Conservation (phyloP, 2,113 vertebrate genomes). For the Girardinichthys multiradiatus region DNA sequence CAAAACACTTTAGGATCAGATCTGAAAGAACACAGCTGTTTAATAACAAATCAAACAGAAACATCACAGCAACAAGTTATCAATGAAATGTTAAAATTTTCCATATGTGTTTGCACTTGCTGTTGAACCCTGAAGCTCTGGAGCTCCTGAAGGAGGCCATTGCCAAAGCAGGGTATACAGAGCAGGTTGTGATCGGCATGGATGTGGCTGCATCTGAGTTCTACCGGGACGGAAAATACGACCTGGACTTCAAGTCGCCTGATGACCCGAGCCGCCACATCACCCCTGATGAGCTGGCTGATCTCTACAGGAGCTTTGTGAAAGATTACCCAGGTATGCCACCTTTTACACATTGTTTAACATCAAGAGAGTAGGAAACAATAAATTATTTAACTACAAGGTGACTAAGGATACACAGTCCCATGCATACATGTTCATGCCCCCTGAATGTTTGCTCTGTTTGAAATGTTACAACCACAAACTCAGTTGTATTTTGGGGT, state of each 20-base stretch:
- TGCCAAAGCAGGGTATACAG: constrained; percentile 89
- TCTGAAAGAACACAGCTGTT: no score
- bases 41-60: no score
- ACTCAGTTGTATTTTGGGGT: no score
- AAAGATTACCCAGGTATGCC: constrained; percentile 88
- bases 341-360: background rate
- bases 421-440: background rate
- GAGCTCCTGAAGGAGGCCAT: constrained; percentile 92
- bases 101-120: background rate
- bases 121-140: constrained; percentile 79
- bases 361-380: background rate
- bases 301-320: constrained; percentile 93
- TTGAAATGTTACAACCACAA: background rate
- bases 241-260: constrained; percentile 97
- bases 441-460: background rate
- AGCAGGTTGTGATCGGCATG: constrained; percentile 96
- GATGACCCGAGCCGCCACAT: constrained; percentile 91
- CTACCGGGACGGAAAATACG: constrained; percentile 90
- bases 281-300: constrained; percentile 86
- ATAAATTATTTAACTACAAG: background rate
- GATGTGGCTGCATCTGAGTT: constrained; percentile 97
- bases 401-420: background rate
- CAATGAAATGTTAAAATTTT: background rate
- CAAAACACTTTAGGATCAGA: no score
- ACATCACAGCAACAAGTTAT: background rate